Percentiles rank a stretch among this genome's conserved stretches.
These are phyloP conservation scores for Heterocephalus glaber DNA, from an alignment of 2,113 vertebrate species.

Conservation along the genomic window DNA sequence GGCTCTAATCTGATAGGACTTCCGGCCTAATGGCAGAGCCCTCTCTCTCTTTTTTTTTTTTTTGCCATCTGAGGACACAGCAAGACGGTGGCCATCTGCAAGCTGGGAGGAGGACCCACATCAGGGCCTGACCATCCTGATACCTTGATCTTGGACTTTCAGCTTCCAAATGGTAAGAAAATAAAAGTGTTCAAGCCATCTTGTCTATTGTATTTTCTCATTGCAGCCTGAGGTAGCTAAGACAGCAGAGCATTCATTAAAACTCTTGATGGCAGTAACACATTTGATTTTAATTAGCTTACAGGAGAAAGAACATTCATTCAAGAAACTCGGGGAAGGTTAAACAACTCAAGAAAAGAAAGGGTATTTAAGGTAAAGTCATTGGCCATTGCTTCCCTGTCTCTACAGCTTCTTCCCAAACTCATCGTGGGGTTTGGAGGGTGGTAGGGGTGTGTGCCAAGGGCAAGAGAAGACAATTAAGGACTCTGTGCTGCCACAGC, in stretches of 20 bases:
- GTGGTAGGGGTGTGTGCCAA: too few relatives aligned
- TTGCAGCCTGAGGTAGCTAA: not conserved
- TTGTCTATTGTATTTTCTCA: not conserved
- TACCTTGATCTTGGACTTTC: not conserved
- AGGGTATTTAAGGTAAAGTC: not conserved
- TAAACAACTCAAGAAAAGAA: not conserved
- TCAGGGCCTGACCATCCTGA: not conserved
- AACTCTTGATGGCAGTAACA: not conserved
- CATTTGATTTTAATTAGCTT: slow-evolving; percentile 16
- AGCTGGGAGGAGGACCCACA: not conserved
- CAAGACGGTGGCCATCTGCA: not conserved
- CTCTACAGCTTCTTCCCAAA: not conserved
- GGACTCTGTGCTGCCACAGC: not conserved
- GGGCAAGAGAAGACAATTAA: not conserved
- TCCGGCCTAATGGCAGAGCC: not conserved
- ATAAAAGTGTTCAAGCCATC: not conserved
- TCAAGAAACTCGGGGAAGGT: not conserved
- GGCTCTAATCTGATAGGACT: not conserved
- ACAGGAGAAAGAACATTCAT: not conserved
- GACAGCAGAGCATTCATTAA: not conserved
- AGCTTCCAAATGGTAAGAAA: not conserved
- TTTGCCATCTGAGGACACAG: not conserved
- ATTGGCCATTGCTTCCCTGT: not conserved
- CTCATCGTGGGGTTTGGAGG: not conserved
- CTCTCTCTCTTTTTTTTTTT: not conserved